Conservation (phyloP, 2,888 invertebrate genomes). For the Ornithoptera priamus region DNA sequence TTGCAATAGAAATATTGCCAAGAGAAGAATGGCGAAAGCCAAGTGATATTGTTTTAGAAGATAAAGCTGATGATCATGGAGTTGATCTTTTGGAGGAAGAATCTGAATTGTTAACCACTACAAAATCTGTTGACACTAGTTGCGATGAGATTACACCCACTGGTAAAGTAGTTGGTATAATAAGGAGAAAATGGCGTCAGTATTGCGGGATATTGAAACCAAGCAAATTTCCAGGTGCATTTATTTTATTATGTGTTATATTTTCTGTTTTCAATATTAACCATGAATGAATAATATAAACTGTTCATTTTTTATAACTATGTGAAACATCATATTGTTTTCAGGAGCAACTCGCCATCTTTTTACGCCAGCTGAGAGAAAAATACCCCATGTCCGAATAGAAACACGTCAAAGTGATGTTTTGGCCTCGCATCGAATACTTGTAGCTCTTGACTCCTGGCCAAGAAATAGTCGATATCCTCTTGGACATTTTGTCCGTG, state of each 20-base stretch:
- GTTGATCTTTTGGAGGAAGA: conserved; percentile 83
- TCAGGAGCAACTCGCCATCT: conserved; percentile 86
- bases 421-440: conserved; percentile 90
- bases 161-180: conserved; percentile 90
- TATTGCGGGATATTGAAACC: conserved; percentile 97
- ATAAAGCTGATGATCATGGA: conserved; percentile 86
- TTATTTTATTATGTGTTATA: conserved; percentile 2
- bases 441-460: conserved; percentile 98
- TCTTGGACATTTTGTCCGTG: conserved; percentile 96
- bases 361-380: conserved; percentile 96
- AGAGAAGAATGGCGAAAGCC: conserved; percentile 95
- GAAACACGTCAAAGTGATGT: conserved; percentile 95
- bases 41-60: conserved; percentile 90
- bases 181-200: conserved; percentile 97
- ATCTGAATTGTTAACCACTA: conserved; percentile 57
- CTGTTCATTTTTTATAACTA: not conserved
- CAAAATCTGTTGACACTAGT: conserved; percentile 44
- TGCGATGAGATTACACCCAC: conserved; percentile 72
- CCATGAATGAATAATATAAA: no score
- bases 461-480: conserved; percentile 95
- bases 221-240: conserved; percentile 83
- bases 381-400: conserved; percentile 96
- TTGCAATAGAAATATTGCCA: conserved; percentile 93
- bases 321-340: not conserved
- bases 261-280: no score